These are phyloP conservation scores for Diaprepes abbreviatus DNA, from an alignment of 2,888 invertebrate species.

Conservation along the genomic window DNA sequence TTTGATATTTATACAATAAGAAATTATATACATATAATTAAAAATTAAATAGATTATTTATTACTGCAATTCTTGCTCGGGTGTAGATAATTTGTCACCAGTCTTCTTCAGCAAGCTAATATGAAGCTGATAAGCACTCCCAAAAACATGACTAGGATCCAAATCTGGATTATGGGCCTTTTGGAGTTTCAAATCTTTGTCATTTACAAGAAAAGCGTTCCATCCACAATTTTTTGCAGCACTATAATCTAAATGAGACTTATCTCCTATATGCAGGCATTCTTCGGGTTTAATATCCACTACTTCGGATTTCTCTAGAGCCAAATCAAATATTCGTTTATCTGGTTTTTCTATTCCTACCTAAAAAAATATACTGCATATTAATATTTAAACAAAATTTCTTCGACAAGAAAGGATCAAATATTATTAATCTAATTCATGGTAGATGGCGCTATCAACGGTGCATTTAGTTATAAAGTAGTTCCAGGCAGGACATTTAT, in stretches of 20 bases:
- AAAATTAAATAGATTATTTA: too few relatives aligned
- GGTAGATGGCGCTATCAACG: background rate
- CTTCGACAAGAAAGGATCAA: too few relatives aligned
- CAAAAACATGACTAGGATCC: constrained; percentile 66
- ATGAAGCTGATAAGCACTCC: constrained; percentile 70
- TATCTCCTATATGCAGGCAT: constrained; percentile 89
- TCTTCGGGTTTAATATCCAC: constrained; percentile 71
- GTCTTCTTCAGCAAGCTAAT: constrained; percentile 61
- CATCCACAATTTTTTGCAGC: constrained; percentile 84
- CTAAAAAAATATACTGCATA: constrained; percentile 25
- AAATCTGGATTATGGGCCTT: constrained; percentile 66
- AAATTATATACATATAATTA: too few relatives aligned
- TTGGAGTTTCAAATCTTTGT: constrained; percentile 62
- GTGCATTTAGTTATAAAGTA: too few relatives aligned
- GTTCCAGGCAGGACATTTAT: too few relatives aligned
- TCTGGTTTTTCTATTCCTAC: constrained; percentile 81
- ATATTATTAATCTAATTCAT: too few relatives aligned
- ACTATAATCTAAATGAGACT: constrained; percentile 79
- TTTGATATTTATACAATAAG: too few relatives aligned
- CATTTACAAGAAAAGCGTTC: constrained; percentile 74
- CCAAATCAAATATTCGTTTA: constrained; percentile 77
- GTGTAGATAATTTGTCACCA: constrained; percentile 53
- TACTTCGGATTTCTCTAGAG: constrained; percentile 69
- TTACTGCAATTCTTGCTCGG: constrained; percentile 38
- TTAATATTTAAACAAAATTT: too few relatives aligned